A percentile compares a stretch with the other conserved stretches of the same genome.
These are phyloP conservation scores for Noturus placidus DNA, from an alignment of 2,113 vertebrate genomes.

Conservation along the genomic window DNA sequence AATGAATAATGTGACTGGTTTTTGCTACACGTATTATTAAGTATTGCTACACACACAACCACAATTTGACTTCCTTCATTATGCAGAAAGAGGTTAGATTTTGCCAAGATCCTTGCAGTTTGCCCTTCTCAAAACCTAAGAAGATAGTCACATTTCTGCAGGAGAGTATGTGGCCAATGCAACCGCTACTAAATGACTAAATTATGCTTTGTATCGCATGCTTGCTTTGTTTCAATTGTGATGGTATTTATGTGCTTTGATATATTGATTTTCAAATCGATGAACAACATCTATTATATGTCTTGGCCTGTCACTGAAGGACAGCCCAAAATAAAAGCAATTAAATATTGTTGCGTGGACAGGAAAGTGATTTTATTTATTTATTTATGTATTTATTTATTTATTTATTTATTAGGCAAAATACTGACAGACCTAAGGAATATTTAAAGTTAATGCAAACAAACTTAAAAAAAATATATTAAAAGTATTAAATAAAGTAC, in stretches of 20 bases:
- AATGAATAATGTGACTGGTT: neutral
- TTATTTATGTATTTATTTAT: too few relatives aligned
- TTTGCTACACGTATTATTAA: neutral
- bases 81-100: neutral
- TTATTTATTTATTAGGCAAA: too few relatives aligned
- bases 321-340: neutral
- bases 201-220: neutral
- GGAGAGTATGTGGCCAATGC: neutral
- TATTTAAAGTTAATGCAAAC: neutral
- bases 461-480: neutral
- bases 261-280: neutral
- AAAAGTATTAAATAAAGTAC: too few relatives aligned
- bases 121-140: neutral
- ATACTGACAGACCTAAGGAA: neutral
- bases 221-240: neutral
- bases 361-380: neutral
- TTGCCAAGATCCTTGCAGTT: neutral
- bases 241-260: neutral
- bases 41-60: neutral
- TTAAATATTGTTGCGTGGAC: neutral
- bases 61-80: neutral
- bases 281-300: neutral
- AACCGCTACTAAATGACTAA: neutral
- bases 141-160: neutral
- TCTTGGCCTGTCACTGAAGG: neutral